A percentile compares a stretch with the other conserved stretches of the same genome.
Evolutionary conservation across 2,113 vertebrate species (phyloP).

Genomic region (human): DNA sequence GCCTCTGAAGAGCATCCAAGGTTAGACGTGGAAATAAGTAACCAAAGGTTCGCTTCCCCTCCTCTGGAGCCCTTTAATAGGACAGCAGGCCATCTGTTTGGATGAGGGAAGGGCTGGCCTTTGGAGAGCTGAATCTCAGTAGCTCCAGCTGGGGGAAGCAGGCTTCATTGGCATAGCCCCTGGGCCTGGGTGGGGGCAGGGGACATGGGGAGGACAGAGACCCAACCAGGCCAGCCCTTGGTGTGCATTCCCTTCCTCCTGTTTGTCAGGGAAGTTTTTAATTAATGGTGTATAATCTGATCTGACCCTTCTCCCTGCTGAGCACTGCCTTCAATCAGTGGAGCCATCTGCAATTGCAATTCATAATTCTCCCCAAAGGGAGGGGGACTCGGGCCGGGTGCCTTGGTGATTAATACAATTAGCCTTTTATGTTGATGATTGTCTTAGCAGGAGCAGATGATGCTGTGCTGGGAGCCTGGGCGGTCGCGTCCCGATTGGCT

Average conservation of each 20-base stretch:
- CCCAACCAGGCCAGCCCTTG: conserved; percentile 36
- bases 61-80: conserved; percentile 43
- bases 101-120: conserved; percentile 15
- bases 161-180: not conserved
- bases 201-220: not conserved
- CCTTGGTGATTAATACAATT: conserved; percentile 81
- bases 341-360: conserved; percentile 79
- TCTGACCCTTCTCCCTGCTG: conserved; percentile 77
- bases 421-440: conserved; percentile 79
- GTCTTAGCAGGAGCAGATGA: conserved; percentile 78
- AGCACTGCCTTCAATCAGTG: conserved; percentile 77
- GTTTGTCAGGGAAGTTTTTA: conserved; percentile 78
- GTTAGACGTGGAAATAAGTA: not conserved
- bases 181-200: not conserved
- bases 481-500: not conserved
- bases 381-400: conserved; percentile 60
- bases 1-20: conserved; percentile 11
- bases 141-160: not conserved
- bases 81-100: conserved; percentile 65
- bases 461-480: not conserved
- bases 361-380: conserved; percentile 75
- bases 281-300: conserved; percentile 82
- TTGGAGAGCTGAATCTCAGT: not conserved
- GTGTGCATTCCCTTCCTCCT: conserved; percentile 40
- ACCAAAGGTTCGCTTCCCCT: conserved; percentile 56